Base-by-base conservation (phyloP, 2,888 invertebrate genomes). In the Sarcophaga variegata region DNA sequence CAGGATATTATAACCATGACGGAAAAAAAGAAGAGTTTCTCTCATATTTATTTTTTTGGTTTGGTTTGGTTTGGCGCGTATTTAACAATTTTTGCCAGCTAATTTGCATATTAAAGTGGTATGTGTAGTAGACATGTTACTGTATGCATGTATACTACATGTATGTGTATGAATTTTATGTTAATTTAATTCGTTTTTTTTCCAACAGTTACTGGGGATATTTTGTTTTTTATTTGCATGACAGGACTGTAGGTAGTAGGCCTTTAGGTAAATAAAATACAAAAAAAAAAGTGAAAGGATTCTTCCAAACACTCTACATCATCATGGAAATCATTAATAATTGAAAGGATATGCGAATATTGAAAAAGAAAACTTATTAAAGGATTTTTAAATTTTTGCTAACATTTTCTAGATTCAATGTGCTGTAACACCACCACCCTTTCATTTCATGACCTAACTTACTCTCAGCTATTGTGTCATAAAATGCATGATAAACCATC, bases 251-350 rank as follows among this genome's bases (percentile, higher is more conserved):
- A 10, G 14, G 10, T 77, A 78, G 86, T 77, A 78, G 86, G 70
- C 83, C 81, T 83, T 77, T 78, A 83, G 83, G 83, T 83, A 86
- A 76, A 78, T 83, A 75, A 86, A 54, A 17, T 54, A 54, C 17
- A 54, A 54, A 54, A 81, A 79, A 62, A 64, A 84, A 87, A 87
- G 87, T 84, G 87, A 87, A 87, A 87, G 87, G 84, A 87, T 82
- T 87, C 79, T 81, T 63, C 63, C 64, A 75, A 75, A 70, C 78
- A 12, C 49, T 49, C n/a, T 67, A 2, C 47, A 60, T 60, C 59
- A 49, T 67, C 54, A 22, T 45, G n/a, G 14, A 8, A 63, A 64
- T 70, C 54, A 54, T 54, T 17, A 54, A 54, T 54, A 54, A 54
- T 54, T 54, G 66, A 83, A 47, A 59, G 27, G 71, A 72, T 27